phyloP scores from a whole-genome alignment of 2,113 vertebrate species.

The Ochotona princeps region DNA sequence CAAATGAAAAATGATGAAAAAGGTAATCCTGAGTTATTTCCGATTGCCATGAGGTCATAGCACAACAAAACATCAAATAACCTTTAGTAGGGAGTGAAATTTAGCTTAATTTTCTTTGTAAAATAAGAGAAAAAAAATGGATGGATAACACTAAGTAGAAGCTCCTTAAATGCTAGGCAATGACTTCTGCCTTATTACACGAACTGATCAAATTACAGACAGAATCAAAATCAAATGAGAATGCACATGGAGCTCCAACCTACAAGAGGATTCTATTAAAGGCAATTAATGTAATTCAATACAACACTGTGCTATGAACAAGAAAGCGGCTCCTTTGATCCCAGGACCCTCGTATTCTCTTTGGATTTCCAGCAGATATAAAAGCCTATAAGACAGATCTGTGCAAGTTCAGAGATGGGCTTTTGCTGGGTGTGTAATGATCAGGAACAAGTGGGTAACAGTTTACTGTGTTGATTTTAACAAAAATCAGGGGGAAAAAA shows the following conservation, averaged over 20 bases:
- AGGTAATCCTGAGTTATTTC: neutral
- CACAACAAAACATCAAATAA: neutral
- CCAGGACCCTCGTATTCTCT: neutral
- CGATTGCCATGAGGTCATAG: neutral
- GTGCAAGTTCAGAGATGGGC: neutral
- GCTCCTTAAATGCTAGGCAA: constrained; percentile 2
- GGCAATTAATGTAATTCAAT: neutral
- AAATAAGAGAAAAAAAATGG: constrained; percentile 4
- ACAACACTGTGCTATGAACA: neutral
- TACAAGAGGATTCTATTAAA: neutral
- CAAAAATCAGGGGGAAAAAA: neutral
- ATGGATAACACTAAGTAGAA: neutral
- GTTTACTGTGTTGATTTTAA: neutral
- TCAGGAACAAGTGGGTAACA: neutral
- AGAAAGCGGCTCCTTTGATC: neutral
- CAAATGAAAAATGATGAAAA: neutral
- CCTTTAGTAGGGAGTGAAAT: neutral
- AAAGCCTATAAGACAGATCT: neutral
- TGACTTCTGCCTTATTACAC: neutral
- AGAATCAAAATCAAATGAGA: neutral
- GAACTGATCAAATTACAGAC: neutral
- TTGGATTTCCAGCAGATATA: neutral
- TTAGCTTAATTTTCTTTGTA: neutral
- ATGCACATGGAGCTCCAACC: neutral
- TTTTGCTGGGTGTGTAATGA: neutral